Conservation (phyloP, 2,888 invertebrate genomes). For the Amphipoea lucens region DNA sequence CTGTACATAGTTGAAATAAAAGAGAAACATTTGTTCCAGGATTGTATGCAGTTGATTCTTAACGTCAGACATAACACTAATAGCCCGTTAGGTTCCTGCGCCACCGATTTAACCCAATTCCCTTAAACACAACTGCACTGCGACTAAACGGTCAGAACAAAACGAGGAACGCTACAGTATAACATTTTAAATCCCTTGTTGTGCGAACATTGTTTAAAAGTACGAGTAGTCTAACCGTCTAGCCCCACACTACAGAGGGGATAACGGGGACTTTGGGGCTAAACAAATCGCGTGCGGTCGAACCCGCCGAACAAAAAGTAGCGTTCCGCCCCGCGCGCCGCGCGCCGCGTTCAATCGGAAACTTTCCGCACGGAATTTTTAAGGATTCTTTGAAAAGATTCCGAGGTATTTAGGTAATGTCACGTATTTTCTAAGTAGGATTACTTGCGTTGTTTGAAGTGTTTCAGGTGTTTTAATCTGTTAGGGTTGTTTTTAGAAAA, state of each 20-base stretch:
- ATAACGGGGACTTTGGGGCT: slow-evolving; percentile 48
- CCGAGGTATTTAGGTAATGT: slow-evolving; percentile 27
- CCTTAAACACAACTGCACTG: slow-evolving; percentile 31
- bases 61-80: background rate
- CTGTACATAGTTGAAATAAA: background rate
- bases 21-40: background rate
- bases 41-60: background rate
- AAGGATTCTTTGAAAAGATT: slow-evolving; percentile 51
- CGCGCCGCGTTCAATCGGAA: slow-evolving; percentile 4
- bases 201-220: slow-evolving; percentile 51
- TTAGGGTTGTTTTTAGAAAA: slow-evolving; percentile 34
- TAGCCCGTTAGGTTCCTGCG: background rate
- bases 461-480: slow-evolving; percentile 60
- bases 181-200: slow-evolving; percentile 57
- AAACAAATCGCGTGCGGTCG: slow-evolving; percentile 59
- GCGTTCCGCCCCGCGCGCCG: background rate
- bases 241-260: slow-evolving; percentile 37
- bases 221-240: slow-evolving; percentile 25
- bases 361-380: slow-evolving; percentile 43
- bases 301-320: slow-evolving; percentile 41
- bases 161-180: slow-evolving; percentile 10
- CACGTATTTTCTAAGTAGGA: slow-evolving; percentile 44
- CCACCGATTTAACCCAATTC: slow-evolving; percentile 2
- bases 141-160: slow-evolving; percentile 25
- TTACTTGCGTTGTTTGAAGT: slow-evolving; percentile 51